phyloP scores from a whole-genome alignment of 2,797 vertebrate genomes.

The Hippocampus kuda region DNA sequence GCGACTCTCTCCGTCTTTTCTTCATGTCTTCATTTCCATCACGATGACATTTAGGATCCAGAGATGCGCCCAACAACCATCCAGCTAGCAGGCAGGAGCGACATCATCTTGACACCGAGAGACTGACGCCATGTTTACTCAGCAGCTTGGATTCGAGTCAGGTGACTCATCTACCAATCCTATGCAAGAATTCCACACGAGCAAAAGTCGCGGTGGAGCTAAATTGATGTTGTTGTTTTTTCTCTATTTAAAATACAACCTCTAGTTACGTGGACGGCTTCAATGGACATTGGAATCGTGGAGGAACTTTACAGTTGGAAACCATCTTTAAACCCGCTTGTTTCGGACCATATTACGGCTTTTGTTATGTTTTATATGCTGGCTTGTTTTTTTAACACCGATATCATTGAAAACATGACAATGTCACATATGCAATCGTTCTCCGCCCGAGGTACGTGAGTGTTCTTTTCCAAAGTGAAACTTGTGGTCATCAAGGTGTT shows the following conservation, averaged over 20 bases:
- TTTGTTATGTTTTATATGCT: background rate
- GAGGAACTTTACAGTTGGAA: background rate
- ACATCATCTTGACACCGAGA: constrained; percentile 27
- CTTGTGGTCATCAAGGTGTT: too few relatives aligned
- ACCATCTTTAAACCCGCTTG: background rate
- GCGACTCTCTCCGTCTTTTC: constrained; percentile 6
- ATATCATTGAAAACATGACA: background rate
- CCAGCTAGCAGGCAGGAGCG: constrained; percentile 5
- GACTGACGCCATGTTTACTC: constrained; percentile 66
- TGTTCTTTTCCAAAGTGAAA: background rate
- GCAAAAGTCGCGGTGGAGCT: background rate
- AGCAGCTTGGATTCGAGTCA: constrained; percentile 56
- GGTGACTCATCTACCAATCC: constrained; percentile 41
- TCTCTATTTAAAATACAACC: background rate
- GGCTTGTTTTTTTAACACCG: background rate
- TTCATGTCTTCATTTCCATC: constrained; percentile 8
- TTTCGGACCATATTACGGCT: background rate
- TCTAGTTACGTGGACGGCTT: background rate
- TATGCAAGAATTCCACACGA: constrained; percentile 23
- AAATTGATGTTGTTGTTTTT: background rate
- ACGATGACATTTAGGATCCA: background rate
- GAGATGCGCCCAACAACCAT: background rate
- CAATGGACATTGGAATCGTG: too few relatives aligned
- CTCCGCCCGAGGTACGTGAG: background rate
- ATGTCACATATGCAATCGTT: background rate